Evolutionary conservation across 2,113 vertebrate species (phyloP).

Genomic region (Sinocyclocheilus maitianheensis): DNA sequence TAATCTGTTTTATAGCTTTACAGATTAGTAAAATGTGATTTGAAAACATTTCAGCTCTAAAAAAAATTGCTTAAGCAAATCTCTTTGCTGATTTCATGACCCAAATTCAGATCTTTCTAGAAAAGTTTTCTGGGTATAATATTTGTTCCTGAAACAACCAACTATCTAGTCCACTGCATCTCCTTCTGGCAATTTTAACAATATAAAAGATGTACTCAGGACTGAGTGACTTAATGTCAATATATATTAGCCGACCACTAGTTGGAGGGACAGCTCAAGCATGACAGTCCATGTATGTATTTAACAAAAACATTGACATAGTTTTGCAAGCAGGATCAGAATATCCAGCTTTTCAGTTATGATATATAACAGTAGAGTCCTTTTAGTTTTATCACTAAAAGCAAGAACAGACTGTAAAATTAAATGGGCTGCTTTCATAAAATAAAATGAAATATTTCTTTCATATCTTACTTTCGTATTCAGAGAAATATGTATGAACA

Average conservation of each 20-base stretch:
- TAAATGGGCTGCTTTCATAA: background rate
- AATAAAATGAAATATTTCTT: background rate
- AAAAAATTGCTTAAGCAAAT: background rate
- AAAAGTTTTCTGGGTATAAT: background rate
- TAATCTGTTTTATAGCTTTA: background rate
- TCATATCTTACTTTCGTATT: background rate
- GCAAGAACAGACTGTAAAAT: background rate
- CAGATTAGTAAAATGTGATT: slow-evolving; percentile 5
- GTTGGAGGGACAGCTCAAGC: background rate
- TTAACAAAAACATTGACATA: background rate
- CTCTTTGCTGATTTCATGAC: background rate
- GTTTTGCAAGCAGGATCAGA: background rate
- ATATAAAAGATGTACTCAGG: background rate
- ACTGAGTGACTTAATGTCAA: background rate
- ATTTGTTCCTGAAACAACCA: slow-evolving; percentile 2
- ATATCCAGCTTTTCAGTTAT: background rate
- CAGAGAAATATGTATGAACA: background rate
- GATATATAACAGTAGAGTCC: too few relatives aligned
- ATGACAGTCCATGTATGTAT: background rate
- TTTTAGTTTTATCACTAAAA: background rate
- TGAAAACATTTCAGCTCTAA: background rate
- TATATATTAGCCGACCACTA: background rate
- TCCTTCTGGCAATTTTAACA: background rate
- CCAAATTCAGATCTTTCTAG: background rate
- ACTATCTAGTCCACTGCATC: background rate